These are phyloP conservation scores for Megaceryle maxima DNA, from an alignment of 2,113 vertebrate species.

Conservation along the genomic window DNA sequence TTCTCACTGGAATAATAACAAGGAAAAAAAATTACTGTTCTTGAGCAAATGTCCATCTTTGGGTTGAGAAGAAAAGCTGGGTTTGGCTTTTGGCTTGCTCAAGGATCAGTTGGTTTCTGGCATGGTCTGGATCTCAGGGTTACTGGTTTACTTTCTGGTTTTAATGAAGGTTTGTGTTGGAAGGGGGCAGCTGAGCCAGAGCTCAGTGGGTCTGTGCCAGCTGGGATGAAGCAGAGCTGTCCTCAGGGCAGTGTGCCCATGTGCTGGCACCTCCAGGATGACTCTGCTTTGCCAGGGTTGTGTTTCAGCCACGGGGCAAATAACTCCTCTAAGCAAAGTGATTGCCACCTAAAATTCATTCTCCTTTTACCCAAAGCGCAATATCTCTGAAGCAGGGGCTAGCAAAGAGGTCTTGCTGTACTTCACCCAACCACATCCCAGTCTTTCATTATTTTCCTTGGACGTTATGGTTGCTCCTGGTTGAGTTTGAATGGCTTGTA, in stretches of 20 bases:
- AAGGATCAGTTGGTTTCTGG: background rate
- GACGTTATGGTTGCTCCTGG: background rate
- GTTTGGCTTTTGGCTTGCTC: background rate
- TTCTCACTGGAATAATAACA: background rate
- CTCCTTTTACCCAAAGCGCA: background rate
- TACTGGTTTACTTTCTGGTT: background rate
- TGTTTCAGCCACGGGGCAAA: background rate
- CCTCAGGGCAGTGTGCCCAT: accelerated
- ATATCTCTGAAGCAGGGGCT: background rate
- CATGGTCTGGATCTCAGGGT: background rate
- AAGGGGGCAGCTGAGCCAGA: background rate
- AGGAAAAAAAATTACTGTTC: background rate
- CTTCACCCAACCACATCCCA: background rate
- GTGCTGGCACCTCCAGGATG: background rate
- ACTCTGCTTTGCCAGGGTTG: background rate
- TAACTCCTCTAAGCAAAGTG: background rate
- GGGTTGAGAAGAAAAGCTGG: background rate
- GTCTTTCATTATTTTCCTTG: background rate
- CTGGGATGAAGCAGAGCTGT: background rate
- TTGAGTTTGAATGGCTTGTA: background rate
- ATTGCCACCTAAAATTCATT: background rate
- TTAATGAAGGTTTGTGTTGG: background rate
- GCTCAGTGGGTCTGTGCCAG: background rate
- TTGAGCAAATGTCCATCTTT: background rate
- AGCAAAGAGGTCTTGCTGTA: background rate